Base-by-base conservation (phyloP, 2,888 invertebrate genomes). In the Alloplasta piceator region DNA sequence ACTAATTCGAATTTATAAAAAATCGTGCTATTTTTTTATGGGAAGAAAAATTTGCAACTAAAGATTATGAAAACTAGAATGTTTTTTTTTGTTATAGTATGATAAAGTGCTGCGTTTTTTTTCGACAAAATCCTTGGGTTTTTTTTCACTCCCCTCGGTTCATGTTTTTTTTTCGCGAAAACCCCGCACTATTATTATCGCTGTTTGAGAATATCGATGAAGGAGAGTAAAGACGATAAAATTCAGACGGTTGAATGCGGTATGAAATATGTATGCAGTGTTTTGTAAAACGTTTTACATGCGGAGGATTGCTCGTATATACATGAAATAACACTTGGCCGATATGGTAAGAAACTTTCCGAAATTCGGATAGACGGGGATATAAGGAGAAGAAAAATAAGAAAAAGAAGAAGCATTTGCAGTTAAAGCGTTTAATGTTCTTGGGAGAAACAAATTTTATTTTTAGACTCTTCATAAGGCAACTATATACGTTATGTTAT, bases 401-500 rank as follows among this genome's bases (percentile, higher is more conserved):
- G 12, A 9, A 10, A 14, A 41, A 63, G 10, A 46, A 10, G 26
- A 39, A 26, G 38, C 68, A 26, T 56, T 10, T 39, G 68, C 74
- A 61, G 76, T 80, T 80, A 80, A 80, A 61, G 76, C 68, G 72
- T 63, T 76, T 80, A 72, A 76, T 67, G 76, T 77, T 73, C 73
- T 52, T 41, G 76, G 67, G 80, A 80, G 72, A 80, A 80, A 80
- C 80, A 80, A 73, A 10, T 64, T 68, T 76, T 76, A 76, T 80
- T 73, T 77, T 80, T 76, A 76, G 72, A 80, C 60, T 68, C 58
- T 64, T 72, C 68, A 71, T 58, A 71, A 68, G 60, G 14, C n/a
- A 38, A 46, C 10, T 68, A 52, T 52, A 52, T 16, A 52, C 52
- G 52, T 52, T 43, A 9, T 64, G 70, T 26, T 70, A 60, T 46